Conservation (phyloP, 2,113 vertebrate genomes). For the Pachyramphus minor region DNA sequence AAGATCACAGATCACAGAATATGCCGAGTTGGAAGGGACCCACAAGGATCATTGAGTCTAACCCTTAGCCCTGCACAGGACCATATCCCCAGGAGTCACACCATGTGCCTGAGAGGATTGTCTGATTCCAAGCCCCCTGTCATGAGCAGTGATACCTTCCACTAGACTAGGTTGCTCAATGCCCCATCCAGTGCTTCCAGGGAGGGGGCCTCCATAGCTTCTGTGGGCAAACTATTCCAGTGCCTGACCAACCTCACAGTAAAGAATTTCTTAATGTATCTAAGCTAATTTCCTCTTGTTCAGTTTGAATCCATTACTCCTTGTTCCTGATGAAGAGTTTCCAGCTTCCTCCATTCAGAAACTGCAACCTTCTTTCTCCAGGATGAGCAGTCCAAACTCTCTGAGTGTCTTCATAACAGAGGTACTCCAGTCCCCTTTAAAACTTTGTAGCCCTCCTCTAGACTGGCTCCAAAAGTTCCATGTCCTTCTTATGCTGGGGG, state of each 20-base stretch:
- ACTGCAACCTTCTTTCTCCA: neutral
- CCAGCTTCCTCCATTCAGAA: neutral
- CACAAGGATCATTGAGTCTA: neutral
- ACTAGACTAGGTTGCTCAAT: fast-evolving
- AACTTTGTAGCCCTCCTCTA: neutral
- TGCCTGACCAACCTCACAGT: neutral
- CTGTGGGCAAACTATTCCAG: neutral
- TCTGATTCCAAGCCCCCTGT: neutral
- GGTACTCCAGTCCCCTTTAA: too few relatives aligned
- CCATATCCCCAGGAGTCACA: neutral
- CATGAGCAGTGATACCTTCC: neutral
- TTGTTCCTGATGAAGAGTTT: neutral
- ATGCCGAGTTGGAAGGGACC: neutral
- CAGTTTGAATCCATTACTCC: neutral
- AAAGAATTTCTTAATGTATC: neutral
- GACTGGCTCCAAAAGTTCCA: neutral
- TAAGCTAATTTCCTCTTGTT: neutral
- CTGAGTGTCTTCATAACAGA: neutral
- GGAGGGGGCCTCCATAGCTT: neutral
- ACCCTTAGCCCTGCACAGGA: neutral
- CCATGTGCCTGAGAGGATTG: neutral
- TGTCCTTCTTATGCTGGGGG: neutral
- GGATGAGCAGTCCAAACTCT: neutral
- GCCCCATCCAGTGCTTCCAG: neutral
- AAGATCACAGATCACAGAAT: neutral